A percentile compares a stretch with the other conserved stretches of the same genome.
phyloP scores from a whole-genome alignment of 2,113 vertebrate species.

The Zosterops lateralis region DNA sequence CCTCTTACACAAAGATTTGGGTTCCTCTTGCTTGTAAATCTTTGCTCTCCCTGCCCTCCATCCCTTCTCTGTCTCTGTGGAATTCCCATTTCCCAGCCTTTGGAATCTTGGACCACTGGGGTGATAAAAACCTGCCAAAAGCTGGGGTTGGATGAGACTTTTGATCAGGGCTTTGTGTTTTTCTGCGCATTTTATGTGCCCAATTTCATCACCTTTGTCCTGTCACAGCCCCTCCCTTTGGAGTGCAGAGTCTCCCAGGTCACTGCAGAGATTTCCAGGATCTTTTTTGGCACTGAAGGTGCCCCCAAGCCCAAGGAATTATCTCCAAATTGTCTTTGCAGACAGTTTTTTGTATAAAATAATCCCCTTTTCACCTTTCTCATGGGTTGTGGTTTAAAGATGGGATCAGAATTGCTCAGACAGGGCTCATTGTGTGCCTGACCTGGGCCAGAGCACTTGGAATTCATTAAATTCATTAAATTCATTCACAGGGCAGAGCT shows the following conservation, averaged over 20 bases:
- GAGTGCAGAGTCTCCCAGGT: not conserved
- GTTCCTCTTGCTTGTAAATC: not conserved
- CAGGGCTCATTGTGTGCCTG: not conserved
- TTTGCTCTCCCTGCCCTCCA: not conserved
- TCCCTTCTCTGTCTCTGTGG: not conserved
- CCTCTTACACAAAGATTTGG: not conserved
- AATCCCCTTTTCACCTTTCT: not conserved
- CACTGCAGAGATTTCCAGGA: not conserved
- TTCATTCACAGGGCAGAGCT: not conserved
- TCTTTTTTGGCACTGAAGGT: not conserved
- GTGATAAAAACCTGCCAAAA: not conserved
- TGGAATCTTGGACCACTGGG: not conserved
- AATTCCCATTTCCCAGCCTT: not conserved
- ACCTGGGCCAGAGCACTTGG: not conserved
- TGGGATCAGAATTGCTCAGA: not conserved
- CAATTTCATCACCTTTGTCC: not conserved
- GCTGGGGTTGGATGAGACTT: not conserved
- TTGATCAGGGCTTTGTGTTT: not conserved
- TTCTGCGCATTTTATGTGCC: not conserved
- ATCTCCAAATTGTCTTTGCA: not conserved
- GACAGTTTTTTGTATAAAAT: not conserved
- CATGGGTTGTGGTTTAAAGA: not conserved
- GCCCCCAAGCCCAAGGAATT: not conserved
- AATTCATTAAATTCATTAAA: conserved; percentile 11
- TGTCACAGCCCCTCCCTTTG: not conserved